phyloP scores from a whole-genome alignment of 2,797 vertebrate species.

The Antennarius maculatus region DNA sequence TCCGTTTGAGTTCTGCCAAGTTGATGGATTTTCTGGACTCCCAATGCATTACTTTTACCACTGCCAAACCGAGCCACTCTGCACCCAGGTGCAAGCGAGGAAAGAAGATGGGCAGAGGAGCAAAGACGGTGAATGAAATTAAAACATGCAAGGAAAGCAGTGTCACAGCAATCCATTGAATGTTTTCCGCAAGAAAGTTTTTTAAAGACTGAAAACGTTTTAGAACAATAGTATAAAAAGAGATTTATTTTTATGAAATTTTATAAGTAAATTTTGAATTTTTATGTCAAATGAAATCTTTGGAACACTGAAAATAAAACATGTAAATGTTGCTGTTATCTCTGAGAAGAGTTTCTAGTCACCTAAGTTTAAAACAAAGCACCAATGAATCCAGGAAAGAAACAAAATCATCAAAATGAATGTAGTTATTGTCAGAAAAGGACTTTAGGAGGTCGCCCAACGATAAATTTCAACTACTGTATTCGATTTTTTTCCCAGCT shows the following conservation, averaged over 20 bases:
- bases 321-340: no score
- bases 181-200: background rate
- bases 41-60: constrained; percentile 93
- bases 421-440: no score
- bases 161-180: constrained; percentile 8
- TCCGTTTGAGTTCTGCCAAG: constrained; percentile 85
- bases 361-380: no score
- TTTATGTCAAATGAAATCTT: no score
- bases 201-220: background rate
- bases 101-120: constrained; percentile 40
- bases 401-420: no score
- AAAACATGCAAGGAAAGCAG: constrained; percentile 22
- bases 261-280: background rate
- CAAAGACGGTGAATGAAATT: constrained; percentile 9
- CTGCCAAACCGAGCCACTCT: constrained; percentile 76
- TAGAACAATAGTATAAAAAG: background rate
- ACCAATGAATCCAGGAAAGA: no score
- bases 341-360: no score
- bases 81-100: constrained; percentile 53
- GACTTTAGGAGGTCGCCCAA: no score
- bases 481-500: no score
- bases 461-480: no score
- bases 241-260: background rate
- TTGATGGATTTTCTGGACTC: constrained; percentile 91
- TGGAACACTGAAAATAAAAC: no score